A percentile compares a stretch with the other conserved stretches of the same genome.
Evolutionary conservation across 2,797 vertebrate species (phyloP).

Genomic region (Catamblyrhynchus diadema): DNA sequence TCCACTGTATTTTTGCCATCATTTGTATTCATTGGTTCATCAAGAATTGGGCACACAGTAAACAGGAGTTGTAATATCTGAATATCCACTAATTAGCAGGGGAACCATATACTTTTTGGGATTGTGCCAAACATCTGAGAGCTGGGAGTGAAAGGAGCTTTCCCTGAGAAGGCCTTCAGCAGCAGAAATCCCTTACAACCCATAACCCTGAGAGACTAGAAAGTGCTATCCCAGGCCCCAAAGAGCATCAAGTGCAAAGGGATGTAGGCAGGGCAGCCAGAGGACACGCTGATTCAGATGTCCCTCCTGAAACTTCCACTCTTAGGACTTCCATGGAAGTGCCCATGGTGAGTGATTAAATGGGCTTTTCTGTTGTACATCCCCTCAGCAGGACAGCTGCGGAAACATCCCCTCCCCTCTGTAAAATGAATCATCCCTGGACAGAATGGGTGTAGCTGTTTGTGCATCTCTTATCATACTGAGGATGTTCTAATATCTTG

Average conservation of each 20-base stretch:
- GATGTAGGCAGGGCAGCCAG: neutral
- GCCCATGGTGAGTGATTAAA: neutral
- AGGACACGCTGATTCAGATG: neutral
- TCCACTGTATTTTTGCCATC: constrained; percentile 25
- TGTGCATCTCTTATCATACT: constrained; percentile 34
- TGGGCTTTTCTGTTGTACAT: neutral
- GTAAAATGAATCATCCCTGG: neutral
- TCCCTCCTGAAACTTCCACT: neutral
- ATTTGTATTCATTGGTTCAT: constrained; percentile 36
- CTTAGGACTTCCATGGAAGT: neutral
- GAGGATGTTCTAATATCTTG: constrained; percentile 54
- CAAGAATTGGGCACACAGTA: neutral
- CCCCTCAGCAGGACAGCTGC: neutral
- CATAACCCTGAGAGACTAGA: neutral
- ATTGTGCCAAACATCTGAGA: constrained; percentile 12
- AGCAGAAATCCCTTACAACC: neutral
- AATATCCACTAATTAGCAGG: constrained; percentile 36
- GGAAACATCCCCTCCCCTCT: constrained; percentile 5
- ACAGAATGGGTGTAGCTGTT: neutral
- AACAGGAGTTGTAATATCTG: constrained; percentile 10
- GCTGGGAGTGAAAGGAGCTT: neutral
- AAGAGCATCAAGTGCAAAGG: neutral
- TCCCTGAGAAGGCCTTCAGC: neutral
- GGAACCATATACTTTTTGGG: neutral
- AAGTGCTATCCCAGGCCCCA: neutral